phyloP scores from a whole-genome alignment of 2,888 invertebrate genomes.

The Archips xylosteana region DNA sequence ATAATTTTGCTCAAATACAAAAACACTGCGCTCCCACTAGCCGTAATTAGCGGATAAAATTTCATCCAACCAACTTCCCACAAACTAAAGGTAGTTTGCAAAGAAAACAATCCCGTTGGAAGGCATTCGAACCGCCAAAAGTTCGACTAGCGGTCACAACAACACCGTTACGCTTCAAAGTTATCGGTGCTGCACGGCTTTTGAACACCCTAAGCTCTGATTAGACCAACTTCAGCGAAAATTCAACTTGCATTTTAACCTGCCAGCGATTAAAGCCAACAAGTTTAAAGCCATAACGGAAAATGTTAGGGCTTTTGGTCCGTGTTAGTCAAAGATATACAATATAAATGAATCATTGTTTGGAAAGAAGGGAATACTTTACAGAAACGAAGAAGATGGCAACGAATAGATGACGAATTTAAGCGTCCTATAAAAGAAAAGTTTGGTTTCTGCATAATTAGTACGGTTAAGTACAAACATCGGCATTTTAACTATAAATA shows the following conservation, averaged over 20 bases:
- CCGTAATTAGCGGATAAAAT: conserved; percentile 1
- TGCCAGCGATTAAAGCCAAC: conserved; percentile 36
- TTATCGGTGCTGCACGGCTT: conserved; percentile 30
- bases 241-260: conserved; percentile 40
- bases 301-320: conserved; percentile 17
- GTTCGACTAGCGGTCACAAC: conserved; percentile 35
- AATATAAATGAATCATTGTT: conserved; percentile 1
- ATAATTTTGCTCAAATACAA: background rate
- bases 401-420: too few species aligned
- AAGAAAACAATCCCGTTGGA: conserved; percentile 31
- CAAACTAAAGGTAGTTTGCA: conserved; percentile 19
- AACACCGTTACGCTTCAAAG: conserved; percentile 27
- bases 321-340: conserved; percentile 29
- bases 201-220: conserved; percentile 35
- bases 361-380: background rate
- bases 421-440: too few species aligned
- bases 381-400: background rate
- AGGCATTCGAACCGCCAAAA: conserved; percentile 23
- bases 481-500: too few species aligned
- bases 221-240: conserved; percentile 35
- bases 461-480: too few species aligned
- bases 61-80: conserved; percentile 4
- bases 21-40: background rate
- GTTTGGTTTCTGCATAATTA: too few species aligned
- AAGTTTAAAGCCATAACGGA: conserved; percentile 34